phyloP scores from a whole-genome alignment of 2,113 vertebrate genomes.

The Pterocles orientalis region DNA sequence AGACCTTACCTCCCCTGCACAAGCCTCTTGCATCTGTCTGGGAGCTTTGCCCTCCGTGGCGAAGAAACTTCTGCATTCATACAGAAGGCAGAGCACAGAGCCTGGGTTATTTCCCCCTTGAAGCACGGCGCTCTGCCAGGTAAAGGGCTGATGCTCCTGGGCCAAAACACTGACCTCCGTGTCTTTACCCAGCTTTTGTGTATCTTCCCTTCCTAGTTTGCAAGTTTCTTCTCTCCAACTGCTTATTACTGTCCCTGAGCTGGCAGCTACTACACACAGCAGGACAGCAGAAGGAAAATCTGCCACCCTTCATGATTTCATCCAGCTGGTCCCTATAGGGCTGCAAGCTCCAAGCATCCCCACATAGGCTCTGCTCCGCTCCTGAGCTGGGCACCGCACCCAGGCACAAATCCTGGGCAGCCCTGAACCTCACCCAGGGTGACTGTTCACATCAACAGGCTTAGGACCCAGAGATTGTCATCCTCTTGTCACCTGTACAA shows the following conservation, averaged over 20 bases:
- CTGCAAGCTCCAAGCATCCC: background rate
- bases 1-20: constrained; percentile 41
- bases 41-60: background rate
- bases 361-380: background rate
- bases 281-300: background rate
- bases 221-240: background rate
- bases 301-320: background rate
- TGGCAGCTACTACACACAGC: background rate
- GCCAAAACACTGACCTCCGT: background rate
- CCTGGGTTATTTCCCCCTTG: background rate
- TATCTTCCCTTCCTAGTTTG: background rate
- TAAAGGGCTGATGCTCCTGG: background rate
- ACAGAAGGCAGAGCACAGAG: background rate
- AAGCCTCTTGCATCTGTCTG: background rate
- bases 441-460: background rate
- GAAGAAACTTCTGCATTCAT: background rate
- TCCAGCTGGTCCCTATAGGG: background rate
- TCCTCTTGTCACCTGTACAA: background rate
- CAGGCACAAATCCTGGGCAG: background rate
- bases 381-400: background rate
- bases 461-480: background rate
- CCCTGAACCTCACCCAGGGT: background rate
- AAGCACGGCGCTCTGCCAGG: background rate
- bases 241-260: background rate
- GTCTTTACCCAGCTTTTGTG: background rate